A percentile compares a stretch with the other conserved stretches of the same genome.
phyloP scores from a whole-genome alignment of 2,113 vertebrate species.

The Anoura caudifer region DNA sequence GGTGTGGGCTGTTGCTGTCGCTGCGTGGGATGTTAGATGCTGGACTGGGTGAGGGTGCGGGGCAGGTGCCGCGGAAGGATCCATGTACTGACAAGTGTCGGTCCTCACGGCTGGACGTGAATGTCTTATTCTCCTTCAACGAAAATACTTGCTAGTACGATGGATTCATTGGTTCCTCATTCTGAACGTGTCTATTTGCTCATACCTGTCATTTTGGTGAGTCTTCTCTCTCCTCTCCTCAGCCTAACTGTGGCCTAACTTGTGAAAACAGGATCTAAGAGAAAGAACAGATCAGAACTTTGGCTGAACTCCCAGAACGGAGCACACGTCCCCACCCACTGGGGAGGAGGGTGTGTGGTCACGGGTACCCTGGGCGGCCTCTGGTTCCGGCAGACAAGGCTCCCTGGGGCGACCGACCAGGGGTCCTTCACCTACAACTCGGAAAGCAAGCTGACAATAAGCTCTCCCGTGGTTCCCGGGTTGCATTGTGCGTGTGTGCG shows the following conservation, averaged over 20 bases:
- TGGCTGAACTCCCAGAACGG: slow-evolving; percentile 39
- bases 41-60: background rate
- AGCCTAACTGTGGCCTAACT: slow-evolving; percentile 17
- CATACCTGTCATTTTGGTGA: background rate
- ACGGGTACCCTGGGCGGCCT: background rate
- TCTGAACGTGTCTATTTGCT: slow-evolving; percentile 29
- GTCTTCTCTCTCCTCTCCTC: background rate
- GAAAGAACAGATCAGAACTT: background rate
- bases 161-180: background rate
- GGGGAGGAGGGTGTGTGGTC: background rate
- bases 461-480: background rate
- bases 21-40: background rate
- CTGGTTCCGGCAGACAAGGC: background rate
- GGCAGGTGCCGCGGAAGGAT: background rate
- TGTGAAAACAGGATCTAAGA: slow-evolving; percentile 28
- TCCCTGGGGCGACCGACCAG: background rate
- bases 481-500: background rate
- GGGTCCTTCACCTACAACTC: background rate
- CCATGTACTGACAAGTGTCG: background rate
- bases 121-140: background rate
- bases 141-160: background rate
- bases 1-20: rapidly evolving
- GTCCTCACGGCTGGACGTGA: background rate
- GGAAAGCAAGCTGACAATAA: background rate
- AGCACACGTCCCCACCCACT: background rate